Evolutionary conservation across 2,797 vertebrate genomes (phyloP).

Genomic region (Coracias cyanogaster): DNA sequence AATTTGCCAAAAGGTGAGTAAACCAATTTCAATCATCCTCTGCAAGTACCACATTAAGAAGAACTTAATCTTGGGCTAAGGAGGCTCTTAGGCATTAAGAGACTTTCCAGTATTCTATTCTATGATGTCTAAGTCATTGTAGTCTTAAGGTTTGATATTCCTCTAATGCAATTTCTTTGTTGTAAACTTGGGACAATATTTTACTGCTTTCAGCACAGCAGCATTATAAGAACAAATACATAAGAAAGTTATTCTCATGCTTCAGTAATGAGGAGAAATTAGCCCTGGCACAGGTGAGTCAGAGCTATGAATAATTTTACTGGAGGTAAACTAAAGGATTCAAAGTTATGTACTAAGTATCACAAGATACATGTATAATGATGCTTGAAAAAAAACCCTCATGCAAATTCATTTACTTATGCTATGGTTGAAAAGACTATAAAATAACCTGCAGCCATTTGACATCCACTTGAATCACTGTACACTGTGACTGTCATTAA

Average conservation of each 20-base stretch:
- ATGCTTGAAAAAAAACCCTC: background rate
- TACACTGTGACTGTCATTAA: background rate
- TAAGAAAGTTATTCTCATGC: background rate
- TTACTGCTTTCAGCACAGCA: background rate
- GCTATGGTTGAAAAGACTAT: background rate
- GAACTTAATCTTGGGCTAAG: background rate
- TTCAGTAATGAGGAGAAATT: background rate
- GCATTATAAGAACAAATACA: background rate
- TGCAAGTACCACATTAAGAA: background rate
- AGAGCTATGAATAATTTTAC: background rate
- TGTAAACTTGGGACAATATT: background rate
- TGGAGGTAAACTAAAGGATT: background rate
- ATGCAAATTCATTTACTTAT: background rate
- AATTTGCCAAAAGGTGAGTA: background rate
- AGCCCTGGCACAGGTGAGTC: background rate
- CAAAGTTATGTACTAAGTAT: background rate
- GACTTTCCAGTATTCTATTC: background rate
- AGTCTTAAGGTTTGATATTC: background rate
- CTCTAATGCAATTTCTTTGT: background rate
- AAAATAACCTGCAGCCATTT: background rate
- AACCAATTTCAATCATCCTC: background rate
- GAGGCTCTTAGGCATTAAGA: background rate
- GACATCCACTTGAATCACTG: background rate
- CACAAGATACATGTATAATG: background rate
- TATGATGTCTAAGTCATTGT: background rate